A percentile compares a stretch with the other conserved stretches of the same genome.
Evolutionary conservation across 2,888 invertebrate genomes (phyloP).

Genomic region (Quadroppia sp.): DNA sequence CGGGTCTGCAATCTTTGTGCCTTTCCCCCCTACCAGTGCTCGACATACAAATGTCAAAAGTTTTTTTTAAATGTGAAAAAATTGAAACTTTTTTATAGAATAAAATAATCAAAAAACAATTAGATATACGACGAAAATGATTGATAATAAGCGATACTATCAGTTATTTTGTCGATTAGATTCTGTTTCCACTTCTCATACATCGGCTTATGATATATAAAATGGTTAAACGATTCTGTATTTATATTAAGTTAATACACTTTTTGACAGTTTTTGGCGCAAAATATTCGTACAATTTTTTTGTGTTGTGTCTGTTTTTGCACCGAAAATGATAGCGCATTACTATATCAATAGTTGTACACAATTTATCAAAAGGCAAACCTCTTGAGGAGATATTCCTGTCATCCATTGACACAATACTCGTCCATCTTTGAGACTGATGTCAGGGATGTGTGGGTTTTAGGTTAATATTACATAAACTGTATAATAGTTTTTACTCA

Average conservation of each 20-base stretch:
- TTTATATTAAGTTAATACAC: conserved; percentile 36
- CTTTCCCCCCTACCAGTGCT: not conserved
- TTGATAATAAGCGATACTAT: conserved; percentile 26
- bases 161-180: conserved; percentile 13
- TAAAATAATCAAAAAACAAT: conserved; percentile 31
- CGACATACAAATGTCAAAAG: conserved; percentile 13
- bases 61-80: conserved; percentile 7
- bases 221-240: conserved; percentile 21
- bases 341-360: conserved; percentile 23
- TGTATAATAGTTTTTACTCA: conserved; percentile 23
- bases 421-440: conserved; percentile 34
- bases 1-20: not conserved
- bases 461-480: conserved; percentile 27
- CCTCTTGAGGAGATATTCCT: conserved; percentile 37
- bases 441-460: conserved; percentile 9
- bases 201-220: not conserved
- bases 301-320: not conserved
- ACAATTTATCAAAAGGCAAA: conserved; percentile 37
- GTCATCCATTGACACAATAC: conserved; percentile 36
- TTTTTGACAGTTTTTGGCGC: conserved; percentile 34
- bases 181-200: not conserved
- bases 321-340: conserved; percentile 20
- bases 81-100: not conserved
- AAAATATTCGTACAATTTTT: conserved; percentile 6
- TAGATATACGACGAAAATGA: conserved; percentile 26